A percentile compares a stretch with the other conserved stretches of the same genome.
phyloP scores from a whole-genome alignment of 1,140 invertebrate species.

The Leptinotarsa defecta region DNA sequence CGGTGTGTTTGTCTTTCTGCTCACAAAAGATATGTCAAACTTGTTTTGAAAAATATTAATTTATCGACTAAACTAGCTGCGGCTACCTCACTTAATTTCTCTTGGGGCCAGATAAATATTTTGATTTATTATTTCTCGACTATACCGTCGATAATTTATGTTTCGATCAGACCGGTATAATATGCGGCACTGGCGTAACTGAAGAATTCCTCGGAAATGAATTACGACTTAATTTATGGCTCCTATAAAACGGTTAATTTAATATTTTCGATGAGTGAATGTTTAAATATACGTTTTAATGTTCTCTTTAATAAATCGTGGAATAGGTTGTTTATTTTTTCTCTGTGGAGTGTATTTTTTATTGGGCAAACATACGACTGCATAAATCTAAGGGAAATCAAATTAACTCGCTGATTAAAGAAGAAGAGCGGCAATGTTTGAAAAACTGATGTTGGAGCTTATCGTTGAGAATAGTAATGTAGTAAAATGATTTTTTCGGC shows the following conservation, averaged over 20 bases:
- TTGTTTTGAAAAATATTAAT: slow-evolving; percentile 15
- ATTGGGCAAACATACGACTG: too few relatives aligned
- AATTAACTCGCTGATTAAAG: too few relatives aligned
- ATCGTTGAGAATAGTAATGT: too few relatives aligned
- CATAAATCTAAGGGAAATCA: too few relatives aligned
- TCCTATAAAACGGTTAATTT: slow-evolving; percentile 20
- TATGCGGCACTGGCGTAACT: slow-evolving; percentile 18
- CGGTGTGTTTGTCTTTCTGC: slow-evolving; percentile 36
- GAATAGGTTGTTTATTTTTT: not conserved
- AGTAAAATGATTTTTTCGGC: too few relatives aligned
- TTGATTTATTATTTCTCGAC: slow-evolving; percentile 15
- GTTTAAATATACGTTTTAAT: not conserved
- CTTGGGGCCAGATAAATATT: slow-evolving; percentile 20
- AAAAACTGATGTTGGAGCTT: too few relatives aligned
- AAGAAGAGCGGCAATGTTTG: too few relatives aligned
- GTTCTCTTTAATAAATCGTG: not conserved
- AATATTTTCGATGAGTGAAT: slow-evolving; percentile 18
- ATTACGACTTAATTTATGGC: slow-evolving; percentile 12
- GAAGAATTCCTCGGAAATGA: slow-evolving; percentile 7
- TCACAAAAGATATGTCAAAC: slow-evolving; percentile 22
- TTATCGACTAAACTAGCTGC: slow-evolving; percentile 18
- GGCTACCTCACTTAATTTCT: slow-evolving; percentile 9
- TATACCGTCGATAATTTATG: slow-evolving; percentile 15
- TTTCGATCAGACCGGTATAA: slow-evolving; percentile 3
- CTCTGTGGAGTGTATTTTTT: too few relatives aligned